Base-by-base conservation (phyloP, 2,797 vertebrate genomes). In the Leucoraja ocellata region DNA sequence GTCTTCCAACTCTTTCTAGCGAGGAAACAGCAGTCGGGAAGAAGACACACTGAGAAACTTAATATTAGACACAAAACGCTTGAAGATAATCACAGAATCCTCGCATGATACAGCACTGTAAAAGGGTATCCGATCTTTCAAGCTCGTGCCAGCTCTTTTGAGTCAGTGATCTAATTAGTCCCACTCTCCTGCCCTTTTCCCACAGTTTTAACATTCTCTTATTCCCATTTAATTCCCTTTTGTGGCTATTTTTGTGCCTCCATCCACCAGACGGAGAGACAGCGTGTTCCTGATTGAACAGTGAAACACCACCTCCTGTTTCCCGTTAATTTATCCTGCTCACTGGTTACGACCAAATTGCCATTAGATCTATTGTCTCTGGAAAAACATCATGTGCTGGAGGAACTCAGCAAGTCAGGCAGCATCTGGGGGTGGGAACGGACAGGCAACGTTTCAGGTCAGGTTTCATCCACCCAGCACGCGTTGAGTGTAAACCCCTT, bases 1-100 rank as follows among this genome's bases (percentile, higher is more conserved):
- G 83, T 5, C 61, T 88, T 88, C 84, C 84, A 88, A 25, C 81
- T 83, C 9, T 54, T 54, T 54, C 13, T 14, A 88, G 61, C 61
- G 65, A 16, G 28, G 84, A 88, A 88, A 88, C 84, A 32, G 84
- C 61, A 88, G 84, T 65, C 61, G 63, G n/a, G 61, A 88, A 65
- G 61, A 65, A 83, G 81, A 61, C n/a, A 86, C n/a, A 36, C 10
- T 88, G n/a, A 88, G 71, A 88, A 88, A 88, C 7, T 65, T 32
- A 65, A 65, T 32, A 16, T 74, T 21, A 61, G 61, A 3, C 32
- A 88, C 58, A 5, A 76, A 86, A 63, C 28, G 16, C 9, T 86
- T 86, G 16, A 88, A 65, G n/a, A 68, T 65, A 88, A 65, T 6
- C 25, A 86, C 28, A 63, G 23, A 61, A 63, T 1, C 13, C 11